Conservation (phyloP, 2,797 vertebrate genomes). For the Rhabdomys pumilio region DNA sequence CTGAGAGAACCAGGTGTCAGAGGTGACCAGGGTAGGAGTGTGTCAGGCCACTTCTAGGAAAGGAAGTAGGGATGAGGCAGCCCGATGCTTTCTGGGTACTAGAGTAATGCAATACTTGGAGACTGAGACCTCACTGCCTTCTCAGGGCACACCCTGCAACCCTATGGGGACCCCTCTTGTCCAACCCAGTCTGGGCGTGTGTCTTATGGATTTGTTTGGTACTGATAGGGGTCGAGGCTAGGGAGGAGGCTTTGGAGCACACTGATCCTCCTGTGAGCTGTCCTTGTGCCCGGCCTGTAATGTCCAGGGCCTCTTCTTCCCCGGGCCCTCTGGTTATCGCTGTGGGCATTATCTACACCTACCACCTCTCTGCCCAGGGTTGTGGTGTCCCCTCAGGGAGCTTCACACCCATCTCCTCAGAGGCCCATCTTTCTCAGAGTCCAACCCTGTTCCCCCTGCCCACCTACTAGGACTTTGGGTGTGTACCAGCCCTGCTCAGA, state of each 20-base stretch:
- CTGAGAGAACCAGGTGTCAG: not conserved
- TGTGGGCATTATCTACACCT: slow-evolving; percentile 80
- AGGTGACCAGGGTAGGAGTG: not conserved
- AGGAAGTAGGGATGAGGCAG: not conserved
- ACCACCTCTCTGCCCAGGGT: slow-evolving; percentile 73
- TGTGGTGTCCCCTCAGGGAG: slow-evolving; percentile 46
- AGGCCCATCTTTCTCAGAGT: slow-evolving; percentile 61
- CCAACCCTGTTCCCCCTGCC: not conserved
- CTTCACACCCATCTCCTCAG: slow-evolving; percentile 73
- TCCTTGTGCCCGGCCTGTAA: slow-evolving; percentile 51
- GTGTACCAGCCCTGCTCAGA: not conserved
- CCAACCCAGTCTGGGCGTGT: slow-evolving; percentile 55
- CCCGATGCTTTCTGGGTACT: slow-evolving; percentile 19
- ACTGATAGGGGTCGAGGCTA: slow-evolving; percentile 76
- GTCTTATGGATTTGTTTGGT: slow-evolving; percentile 59
- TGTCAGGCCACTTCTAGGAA: slow-evolving; percentile 46
- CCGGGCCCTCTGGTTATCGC: slow-evolving; percentile 82
- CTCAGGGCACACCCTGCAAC: slow-evolving; percentile 2
- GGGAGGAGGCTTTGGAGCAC: slow-evolving; percentile 58
- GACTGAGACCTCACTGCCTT: not conserved
- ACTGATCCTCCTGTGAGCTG: not conserved
- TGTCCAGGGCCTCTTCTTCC: slow-evolving; percentile 76
- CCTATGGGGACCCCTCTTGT: slow-evolving; percentile 19
- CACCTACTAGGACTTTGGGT: not conserved
- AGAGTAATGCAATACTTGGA: slow-evolving; percentile 17